Conservation (phyloP, 2,113 vertebrate genomes). For the Smithornis capensis region DNA sequence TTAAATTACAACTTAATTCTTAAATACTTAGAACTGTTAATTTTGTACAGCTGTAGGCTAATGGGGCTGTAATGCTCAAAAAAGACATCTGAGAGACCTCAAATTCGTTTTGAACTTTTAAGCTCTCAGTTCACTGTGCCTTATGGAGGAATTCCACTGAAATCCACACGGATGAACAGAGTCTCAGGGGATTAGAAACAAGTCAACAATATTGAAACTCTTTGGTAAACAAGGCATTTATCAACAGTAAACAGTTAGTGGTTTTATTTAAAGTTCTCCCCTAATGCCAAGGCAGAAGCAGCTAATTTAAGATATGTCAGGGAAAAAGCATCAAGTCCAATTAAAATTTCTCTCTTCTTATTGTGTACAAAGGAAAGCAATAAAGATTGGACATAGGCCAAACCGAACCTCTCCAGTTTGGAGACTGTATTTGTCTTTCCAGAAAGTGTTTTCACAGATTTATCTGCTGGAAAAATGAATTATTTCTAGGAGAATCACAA, state of each 20-base stretch:
- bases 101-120: not conserved
- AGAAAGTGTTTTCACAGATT: constrained; percentile 23
- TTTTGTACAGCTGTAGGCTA: not conserved
- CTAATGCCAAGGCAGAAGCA: constrained; percentile 13
- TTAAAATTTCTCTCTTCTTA: constrained; percentile 39
- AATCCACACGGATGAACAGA: constrained; percentile 7
- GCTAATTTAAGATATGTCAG: constrained; percentile 30
- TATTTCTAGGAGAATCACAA: constrained; percentile 29
- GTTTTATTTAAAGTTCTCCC: constrained; percentile 15
- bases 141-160: constrained; percentile 29
- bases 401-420: not conserved
- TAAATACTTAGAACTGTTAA: not conserved
- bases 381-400: constrained; percentile 20
- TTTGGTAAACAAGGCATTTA: constrained; percentile 44
- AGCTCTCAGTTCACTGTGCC: constrained; percentile 8
- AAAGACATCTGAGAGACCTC: constrained; percentile 1
- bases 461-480: constrained; percentile 48
- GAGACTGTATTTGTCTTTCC: constrained; percentile 6
- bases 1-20: not conserved
- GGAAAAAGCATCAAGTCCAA: not conserved
- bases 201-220: constrained; percentile 51
- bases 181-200: constrained; percentile 9
- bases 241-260: constrained; percentile 30
- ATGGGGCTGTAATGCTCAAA: not conserved
- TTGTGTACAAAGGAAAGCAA: not conserved